Conservation (phyloP, 2,797 vertebrate species). For the Myoxocephalus aenaeus region DNA sequence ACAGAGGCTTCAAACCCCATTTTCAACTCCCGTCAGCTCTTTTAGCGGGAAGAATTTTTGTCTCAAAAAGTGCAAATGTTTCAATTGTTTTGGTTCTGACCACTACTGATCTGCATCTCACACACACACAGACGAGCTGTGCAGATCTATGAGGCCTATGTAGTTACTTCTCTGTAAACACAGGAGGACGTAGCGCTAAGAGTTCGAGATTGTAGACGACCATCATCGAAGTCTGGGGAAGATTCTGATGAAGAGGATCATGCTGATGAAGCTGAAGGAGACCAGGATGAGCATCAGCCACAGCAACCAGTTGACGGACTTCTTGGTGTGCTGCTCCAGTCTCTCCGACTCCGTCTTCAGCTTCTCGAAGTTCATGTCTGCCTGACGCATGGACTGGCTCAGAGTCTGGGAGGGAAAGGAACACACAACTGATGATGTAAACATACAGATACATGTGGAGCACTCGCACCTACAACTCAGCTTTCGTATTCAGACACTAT, state of each 20-base stretch:
- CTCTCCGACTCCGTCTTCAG: slow-evolving; percentile 95
- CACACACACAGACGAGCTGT: slow-evolving; percentile 21
- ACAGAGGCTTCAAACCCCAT: slow-evolving; percentile 31
- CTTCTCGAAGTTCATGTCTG: slow-evolving; percentile 96
- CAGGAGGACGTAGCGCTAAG: slow-evolving; percentile 10
- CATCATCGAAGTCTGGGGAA: slow-evolving; percentile 93
- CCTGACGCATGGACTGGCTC: slow-evolving; percentile 93
- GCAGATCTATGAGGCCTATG: slow-evolving; percentile 30
- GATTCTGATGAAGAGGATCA: slow-evolving; percentile 97
- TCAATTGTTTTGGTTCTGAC: slow-evolving; percentile 38
- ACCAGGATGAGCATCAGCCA: slow-evolving; percentile 97
- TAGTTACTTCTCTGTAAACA: slow-evolving; percentile 37
- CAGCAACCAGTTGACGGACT: slow-evolving; percentile 97
- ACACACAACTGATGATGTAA: not conserved
- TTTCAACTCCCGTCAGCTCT: slow-evolving; percentile 6
- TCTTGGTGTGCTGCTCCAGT: slow-evolving; percentile 96
- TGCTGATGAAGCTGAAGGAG: slow-evolving; percentile 96
- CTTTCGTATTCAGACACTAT: not conserved
- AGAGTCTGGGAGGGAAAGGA: slow-evolving; percentile 84
- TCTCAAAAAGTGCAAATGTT: slow-evolving; percentile 47
- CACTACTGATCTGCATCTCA: slow-evolving; percentile 30
- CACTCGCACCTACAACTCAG: not conserved
- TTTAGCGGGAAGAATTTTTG: slow-evolving; percentile 29
- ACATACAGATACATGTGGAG: not conserved
- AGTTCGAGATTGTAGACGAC: slow-evolving; percentile 30